Conservation (phyloP, 2,888 invertebrate genomes). For the Amphiduros pacificus region DNA sequence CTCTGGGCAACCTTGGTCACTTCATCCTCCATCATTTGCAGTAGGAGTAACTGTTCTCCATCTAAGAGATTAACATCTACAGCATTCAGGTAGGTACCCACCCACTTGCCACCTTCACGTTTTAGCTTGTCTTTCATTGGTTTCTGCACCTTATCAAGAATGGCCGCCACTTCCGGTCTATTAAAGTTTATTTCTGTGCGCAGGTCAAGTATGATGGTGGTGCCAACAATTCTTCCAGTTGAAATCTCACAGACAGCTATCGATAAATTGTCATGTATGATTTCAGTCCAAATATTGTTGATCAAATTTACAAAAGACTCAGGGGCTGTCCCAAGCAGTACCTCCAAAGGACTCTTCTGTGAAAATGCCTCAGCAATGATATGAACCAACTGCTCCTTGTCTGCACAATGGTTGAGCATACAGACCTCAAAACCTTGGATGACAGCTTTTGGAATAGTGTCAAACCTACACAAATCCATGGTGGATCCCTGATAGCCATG, state of each 20-base stretch:
- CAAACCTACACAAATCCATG: neutral
- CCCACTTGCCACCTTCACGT: neutral
- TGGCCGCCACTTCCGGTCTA: constrained; percentile 12
- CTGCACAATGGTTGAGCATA: neutral
- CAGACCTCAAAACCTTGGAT: neutral
- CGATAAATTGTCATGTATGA: constrained; percentile 10
- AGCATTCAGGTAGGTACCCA: neutral
- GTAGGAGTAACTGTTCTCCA: neutral
- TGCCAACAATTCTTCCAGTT: neutral
- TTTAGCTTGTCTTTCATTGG: constrained; percentile 7
- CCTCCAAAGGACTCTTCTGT: constrained; percentile 9
- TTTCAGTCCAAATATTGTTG: constrained; percentile 9
- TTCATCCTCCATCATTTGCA: neutral
- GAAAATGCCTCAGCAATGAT: neutral
- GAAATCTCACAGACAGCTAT: too few relatives aligned
- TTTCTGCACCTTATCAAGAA: constrained; percentile 14
- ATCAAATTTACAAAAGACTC: neutral
- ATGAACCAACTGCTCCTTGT: neutral
- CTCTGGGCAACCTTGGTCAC: neutral
- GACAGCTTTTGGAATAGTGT: too few relatives aligned
- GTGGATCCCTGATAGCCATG: neutral
- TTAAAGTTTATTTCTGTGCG: constrained; percentile 11
- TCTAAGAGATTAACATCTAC: neutral
- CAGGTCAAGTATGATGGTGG: neutral
- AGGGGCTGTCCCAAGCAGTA: constrained; percentile 4